Base-by-base conservation (phyloP, 2,888 invertebrate species). In the Hyppa rectilinea region DNA sequence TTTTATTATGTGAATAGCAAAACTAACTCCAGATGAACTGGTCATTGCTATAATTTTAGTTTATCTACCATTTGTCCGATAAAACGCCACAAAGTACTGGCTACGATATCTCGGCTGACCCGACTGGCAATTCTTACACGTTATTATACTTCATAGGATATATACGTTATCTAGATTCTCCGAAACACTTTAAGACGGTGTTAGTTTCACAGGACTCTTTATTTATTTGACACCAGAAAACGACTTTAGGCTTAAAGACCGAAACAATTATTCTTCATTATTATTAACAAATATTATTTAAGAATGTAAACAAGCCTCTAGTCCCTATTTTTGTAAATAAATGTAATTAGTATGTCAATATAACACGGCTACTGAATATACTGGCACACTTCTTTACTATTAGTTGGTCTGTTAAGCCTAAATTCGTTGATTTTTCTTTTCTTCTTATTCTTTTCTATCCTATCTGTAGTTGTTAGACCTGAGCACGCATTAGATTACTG, bases 41-140 rank as follows among this genome's bases (percentile, higher is more conserved):
- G 96, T 92, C 88, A 89, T 94, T 95, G 95, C 95, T 95, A 94
- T 93, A 88, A 89, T 88, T 88, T 88, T 89, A 92, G 87, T 84
- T 88, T 88, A 85, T 79, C 69, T 94, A 94, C 90, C 92, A 95
- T 94, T 94, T 95, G 96, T 96, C 96, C 96, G 95, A 95, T 95
- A 95, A 95, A 96, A 96, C 95, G 94, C 96, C 96, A 96, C 94
- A 93, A 93, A 94, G 84, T 93, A 93, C 96, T 96, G 96, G 96
- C 94, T 89, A 86, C 81, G 89, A 89, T 91, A 90, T 86, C 91
- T 91, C 95, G 95, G 95, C 95, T 93, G 96, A 96, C 96, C 96
- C 96, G 93, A 87, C 89, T 88, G 91, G 88, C 89, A 91, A 90
- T 81, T 83, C 81, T 82, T 82, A 78, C 86, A 82, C 71, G 79